These are phyloP conservation scores for Anisognathus igniventris DNA, from an alignment of 2,797 vertebrate genomes.

Conservation along the genomic window DNA sequence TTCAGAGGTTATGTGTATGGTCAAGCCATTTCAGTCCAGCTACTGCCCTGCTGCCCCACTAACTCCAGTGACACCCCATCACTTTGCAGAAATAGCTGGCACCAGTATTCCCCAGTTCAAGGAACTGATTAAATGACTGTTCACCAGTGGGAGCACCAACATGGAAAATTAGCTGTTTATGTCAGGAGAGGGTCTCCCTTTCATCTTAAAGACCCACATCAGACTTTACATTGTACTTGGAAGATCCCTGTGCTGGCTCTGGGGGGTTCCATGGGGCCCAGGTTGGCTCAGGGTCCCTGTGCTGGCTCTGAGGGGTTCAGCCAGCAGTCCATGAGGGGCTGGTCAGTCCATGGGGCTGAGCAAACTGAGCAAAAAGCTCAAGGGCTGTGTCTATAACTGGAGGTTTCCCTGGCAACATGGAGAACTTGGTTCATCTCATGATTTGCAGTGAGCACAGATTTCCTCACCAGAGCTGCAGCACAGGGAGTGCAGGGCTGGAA, in stretches of 20 bases:
- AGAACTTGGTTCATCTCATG: slow-evolving; percentile 32
- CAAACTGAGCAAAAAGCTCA: neutral
- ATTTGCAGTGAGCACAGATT: neutral
- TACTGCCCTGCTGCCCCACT: neutral
- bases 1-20: neutral
- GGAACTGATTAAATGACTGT: neutral
- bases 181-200: neutral
- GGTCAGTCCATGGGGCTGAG: neutral
- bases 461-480: neutral
- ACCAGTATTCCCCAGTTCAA: neutral
- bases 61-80: neutral
- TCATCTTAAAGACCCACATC: neutral
- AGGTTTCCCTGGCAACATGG: slow-evolving; percentile 45
- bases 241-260: no score
- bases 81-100: neutral
- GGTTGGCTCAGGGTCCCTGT: no score
- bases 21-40: neutral
- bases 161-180: neutral
- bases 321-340: neutral
- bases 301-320: neutral
- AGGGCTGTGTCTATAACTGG: slow-evolving; percentile 14
- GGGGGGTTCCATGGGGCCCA: neutral
- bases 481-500: neutral
- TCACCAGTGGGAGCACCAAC: neutral
- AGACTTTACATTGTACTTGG: neutral